Conservation (phyloP, 2,113 vertebrate genomes). For the Triplophysa dalaica region DNA sequence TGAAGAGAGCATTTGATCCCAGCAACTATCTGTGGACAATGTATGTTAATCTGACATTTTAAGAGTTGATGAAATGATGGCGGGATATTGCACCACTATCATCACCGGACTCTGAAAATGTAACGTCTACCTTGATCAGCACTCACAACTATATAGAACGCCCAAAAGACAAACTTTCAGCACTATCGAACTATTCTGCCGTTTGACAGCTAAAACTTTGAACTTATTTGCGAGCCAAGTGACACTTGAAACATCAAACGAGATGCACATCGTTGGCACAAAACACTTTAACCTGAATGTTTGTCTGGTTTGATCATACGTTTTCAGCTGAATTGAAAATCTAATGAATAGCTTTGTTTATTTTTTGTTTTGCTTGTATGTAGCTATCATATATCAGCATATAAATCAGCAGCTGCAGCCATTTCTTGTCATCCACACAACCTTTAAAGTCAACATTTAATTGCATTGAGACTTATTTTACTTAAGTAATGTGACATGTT, state of each 20-base stretch:
- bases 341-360: constrained; percentile 56
- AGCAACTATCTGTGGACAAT: constrained; percentile 37
- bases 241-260: constrained; percentile 47
- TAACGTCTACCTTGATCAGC: constrained; percentile 25
- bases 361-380: constrained; percentile 60
- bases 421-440: constrained; percentile 40
- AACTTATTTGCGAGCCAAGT: constrained; percentile 63
- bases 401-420: constrained; percentile 55
- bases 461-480: not conserved
- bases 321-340: constrained; percentile 56
- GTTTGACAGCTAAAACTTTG: constrained; percentile 52
- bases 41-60: constrained; percentile 10
- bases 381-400: constrained; percentile 65
- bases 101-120: constrained; percentile 15
- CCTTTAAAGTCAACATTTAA: constrained; percentile 20
- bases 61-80: constrained; percentile 16
- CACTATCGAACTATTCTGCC: constrained; percentile 52
- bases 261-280: constrained; percentile 41
- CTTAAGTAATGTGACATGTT: not conserved
- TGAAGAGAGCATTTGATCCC: constrained; percentile 36
- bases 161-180: constrained; percentile 43
- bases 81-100: constrained; percentile 11
- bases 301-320: constrained; percentile 55
- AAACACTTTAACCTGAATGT: constrained; percentile 55
- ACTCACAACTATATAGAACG: constrained; percentile 41